phyloP scores from a whole-genome alignment of 2,888 invertebrate genomes.

The Nebria salina region DNA sequence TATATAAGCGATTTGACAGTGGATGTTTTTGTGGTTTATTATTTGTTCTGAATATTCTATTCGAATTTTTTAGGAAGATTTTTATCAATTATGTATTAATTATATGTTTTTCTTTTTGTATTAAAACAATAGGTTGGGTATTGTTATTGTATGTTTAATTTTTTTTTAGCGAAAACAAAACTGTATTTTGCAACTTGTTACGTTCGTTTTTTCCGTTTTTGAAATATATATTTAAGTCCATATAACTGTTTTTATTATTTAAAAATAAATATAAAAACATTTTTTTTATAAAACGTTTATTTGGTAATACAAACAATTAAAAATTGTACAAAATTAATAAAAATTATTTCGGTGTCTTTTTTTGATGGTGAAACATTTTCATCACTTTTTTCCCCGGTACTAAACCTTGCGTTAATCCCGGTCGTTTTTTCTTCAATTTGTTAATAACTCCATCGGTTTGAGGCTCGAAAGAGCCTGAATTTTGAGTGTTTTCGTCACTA shows the following conservation, averaged over 20 bases:
- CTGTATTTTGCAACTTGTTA: background rate
- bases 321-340: background rate
- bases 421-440: slow-evolving; percentile 73
- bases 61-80: background rate
- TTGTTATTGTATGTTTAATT: background rate
- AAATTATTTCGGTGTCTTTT: slow-evolving; percentile 29
- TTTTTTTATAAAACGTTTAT: background rate
- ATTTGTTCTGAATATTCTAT: background rate
- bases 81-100: background rate
- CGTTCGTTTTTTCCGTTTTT: background rate
- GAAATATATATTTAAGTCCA: background rate
- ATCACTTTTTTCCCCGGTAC: slow-evolving; percentile 87
- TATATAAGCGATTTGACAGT: background rate
- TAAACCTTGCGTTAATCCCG: slow-evolving; percentile 79
- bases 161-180: background rate
- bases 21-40: background rate
- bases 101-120: background rate
- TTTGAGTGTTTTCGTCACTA: slow-evolving; percentile 49
- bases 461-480: slow-evolving; percentile 47
- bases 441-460: slow-evolving; percentile 49
- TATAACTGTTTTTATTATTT: background rate
- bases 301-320: background rate
- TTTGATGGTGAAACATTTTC: slow-evolving; percentile 63
- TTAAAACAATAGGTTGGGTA: background rate
- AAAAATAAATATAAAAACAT: background rate